Evolutionary conservation across 2,888 invertebrate species (phyloP).

Genomic region (Scrobipalpa costella): DNA sequence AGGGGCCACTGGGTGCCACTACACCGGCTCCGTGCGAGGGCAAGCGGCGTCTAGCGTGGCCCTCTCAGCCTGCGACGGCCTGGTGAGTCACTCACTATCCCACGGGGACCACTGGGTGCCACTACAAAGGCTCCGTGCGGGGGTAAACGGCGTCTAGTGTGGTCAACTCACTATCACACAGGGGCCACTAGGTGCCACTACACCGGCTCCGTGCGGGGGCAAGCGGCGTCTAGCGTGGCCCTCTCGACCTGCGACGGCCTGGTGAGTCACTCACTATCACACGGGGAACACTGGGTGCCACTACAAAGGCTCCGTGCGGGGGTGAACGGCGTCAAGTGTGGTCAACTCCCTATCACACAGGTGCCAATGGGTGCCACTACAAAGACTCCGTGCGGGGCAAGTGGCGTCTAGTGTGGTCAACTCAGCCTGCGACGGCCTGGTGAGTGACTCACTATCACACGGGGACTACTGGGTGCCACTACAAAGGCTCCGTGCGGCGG

Average conservation of each 20-base stretch:
- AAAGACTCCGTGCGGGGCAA: constrained; percentile 85
- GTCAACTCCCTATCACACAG: constrained; percentile 66
- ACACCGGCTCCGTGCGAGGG: constrained; percentile 87
- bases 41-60: constrained; percentile 87
- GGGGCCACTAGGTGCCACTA: constrained; percentile 87
- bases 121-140: too few species aligned
- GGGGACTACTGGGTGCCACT: constrained; percentile 86
- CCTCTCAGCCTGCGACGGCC: constrained; percentile 90
- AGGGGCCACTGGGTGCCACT: constrained; percentile 86
- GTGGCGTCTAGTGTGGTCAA: too few species aligned
- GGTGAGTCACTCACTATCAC: constrained; percentile 79
- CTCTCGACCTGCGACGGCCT: constrained; percentile 91
- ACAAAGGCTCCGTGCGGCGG: constrained; percentile 87
- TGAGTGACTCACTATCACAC: constrained; percentile 39
- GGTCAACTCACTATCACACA: constrained; percentile 39
- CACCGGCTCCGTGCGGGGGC: constrained; percentile 87
- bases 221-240: constrained; percentile 86
- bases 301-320: constrained; percentile 88
- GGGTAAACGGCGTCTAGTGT: too few species aligned
- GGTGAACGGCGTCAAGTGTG: constrained; percentile 84
- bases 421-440: constrained; percentile 87
- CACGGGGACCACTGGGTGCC: too few species aligned
- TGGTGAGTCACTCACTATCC: constrained; percentile 82
- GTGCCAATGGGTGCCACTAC: constrained; percentile 87
- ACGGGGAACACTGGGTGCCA: constrained; percentile 84